These are phyloP conservation scores for Nemotelus nigrinus DNA, from an alignment of 2,888 invertebrate species.

Conservation along the genomic window DNA sequence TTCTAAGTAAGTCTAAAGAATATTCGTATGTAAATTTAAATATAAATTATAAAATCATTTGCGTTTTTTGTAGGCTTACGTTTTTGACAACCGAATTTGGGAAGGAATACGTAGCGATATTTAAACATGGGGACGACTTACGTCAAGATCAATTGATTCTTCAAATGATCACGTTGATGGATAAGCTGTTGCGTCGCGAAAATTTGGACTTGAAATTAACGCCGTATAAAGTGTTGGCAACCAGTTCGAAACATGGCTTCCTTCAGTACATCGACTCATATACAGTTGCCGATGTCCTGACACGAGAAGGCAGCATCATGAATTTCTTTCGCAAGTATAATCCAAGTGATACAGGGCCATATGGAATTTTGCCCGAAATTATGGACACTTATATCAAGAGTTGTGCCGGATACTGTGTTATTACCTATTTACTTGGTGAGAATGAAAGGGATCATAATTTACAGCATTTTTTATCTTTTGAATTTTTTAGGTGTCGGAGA, in stretches of 20 bases:
- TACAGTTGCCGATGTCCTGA: conserved; percentile 91
- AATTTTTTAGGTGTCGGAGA: conserved; percentile 85
- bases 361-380: conserved; percentile 90
- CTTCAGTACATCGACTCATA: conserved; percentile 94
- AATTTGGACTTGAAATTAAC: conserved; percentile 96
- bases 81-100: conserved; percentile 82
- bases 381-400: conserved; percentile 98
- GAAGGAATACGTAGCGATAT: conserved; percentile 92
- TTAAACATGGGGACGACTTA: conserved; percentile 97
- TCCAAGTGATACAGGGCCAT: conserved; percentile 87
- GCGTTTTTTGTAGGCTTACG: conserved; percentile 70
- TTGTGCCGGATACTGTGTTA: conserved; percentile 98
- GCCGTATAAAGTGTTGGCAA: conserved; percentile 94
- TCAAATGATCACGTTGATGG: conserved; percentile 99
- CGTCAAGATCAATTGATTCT: conserved; percentile 97
- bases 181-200: conserved; percentile 90
- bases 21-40: background rate
- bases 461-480: background rate
- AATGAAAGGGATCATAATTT: no score
- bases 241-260: conserved; percentile 95
- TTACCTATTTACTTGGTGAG: conserved; percentile 88
- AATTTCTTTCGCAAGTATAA: conserved; percentile 92
- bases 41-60: background rate
- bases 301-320: conserved; percentile 87
- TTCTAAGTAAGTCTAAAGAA: conserved; percentile 67